Evolutionary conservation across 2,113 vertebrate genomes (phyloP), one percentile per base, ranked within the genome.

Genomic region (Corapipo altera): DNA sequence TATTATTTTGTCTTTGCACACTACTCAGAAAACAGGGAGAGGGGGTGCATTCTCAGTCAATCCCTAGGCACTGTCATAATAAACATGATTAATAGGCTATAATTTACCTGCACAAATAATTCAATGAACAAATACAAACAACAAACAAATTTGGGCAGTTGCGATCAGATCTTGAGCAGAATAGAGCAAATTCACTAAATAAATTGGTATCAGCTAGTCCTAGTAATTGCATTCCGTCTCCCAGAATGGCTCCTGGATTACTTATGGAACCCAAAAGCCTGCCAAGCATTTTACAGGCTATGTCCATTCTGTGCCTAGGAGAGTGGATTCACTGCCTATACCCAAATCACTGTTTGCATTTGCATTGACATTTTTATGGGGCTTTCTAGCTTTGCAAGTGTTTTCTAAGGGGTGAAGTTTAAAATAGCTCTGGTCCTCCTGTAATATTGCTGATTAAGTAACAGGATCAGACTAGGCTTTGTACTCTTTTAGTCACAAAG

Each of bases 91-190:
- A 96, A 96, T 95, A 95, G 77, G 54, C 88, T 95, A 75, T 96
- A 95, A 97, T 96, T 94, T 92, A 96, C 92, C 94, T 97, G 92
- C 91, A 93, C 66, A 93, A 97, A 96, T 96, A 95, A 96, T 87
- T 94, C 93, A 95, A 46, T 85, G 92, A 94, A 81, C 85, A 96
- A 96, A 93, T 61, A 84, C 76, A 94, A 96, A 84, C 82, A 94
- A 94, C 91, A 96, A 96, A 94, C 80, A 92, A 91, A 91, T 96
- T 87, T 82, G 70, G 86, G 88, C 91, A 94, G 77, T 84, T 7
- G 2, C 3, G 4, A 94, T 96, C 91, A 94, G 86, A 94, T 96
- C 93, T 89, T 66, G 66, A 92, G 84, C 80, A 92, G 92, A 95
- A 95, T 88, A 91, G 91, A 96, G 76, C 61, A 91, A 94, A 93